Conservation (phyloP, 53 echinoderm and acorn worm genomes). For the Zoroaster sp. region DNA sequence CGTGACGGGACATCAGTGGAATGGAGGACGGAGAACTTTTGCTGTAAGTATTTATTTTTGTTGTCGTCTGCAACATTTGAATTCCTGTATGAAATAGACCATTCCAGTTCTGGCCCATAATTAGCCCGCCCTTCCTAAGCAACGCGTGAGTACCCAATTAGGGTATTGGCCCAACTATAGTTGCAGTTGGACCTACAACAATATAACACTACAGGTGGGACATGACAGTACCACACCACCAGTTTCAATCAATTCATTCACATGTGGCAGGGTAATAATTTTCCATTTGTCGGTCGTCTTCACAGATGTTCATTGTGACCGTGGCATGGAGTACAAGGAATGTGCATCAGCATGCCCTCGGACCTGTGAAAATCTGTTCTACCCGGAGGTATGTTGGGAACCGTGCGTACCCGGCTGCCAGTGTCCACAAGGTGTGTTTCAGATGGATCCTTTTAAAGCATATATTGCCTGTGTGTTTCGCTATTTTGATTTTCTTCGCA, state of each 20-base stretch:
- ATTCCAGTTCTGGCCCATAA: too few relatives aligned
- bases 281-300: background rate
- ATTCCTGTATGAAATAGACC: too few relatives aligned
- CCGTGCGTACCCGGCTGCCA: slow-evolving; percentile 46
- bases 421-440: slow-evolving; percentile 24
- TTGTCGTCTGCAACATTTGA: too few relatives aligned
- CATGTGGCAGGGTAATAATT: background rate
- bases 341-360: slow-evolving; percentile 52
- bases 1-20: background rate
- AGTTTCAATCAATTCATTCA: too few relatives aligned
- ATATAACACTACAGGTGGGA: too few relatives aligned
- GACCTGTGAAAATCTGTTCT: slow-evolving; percentile 33
- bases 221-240: too few relatives aligned
- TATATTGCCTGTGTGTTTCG: too few relatives aligned
- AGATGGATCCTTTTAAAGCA: too few relatives aligned
- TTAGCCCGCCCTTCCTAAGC: too few relatives aligned
- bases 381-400: background rate
- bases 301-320: slow-evolving; percentile 12
- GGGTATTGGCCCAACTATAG: too few relatives aligned
- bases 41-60: slow-evolving; percentile 3
- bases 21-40: slow-evolving; percentile 29
- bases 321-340: slow-evolving; percentile 32
- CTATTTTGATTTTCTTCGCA: background rate
- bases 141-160: too few relatives aligned
- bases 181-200: too few relatives aligned